Conservation (phyloP, 2,797 vertebrate genomes). For the Lepus townsendii region DNA sequence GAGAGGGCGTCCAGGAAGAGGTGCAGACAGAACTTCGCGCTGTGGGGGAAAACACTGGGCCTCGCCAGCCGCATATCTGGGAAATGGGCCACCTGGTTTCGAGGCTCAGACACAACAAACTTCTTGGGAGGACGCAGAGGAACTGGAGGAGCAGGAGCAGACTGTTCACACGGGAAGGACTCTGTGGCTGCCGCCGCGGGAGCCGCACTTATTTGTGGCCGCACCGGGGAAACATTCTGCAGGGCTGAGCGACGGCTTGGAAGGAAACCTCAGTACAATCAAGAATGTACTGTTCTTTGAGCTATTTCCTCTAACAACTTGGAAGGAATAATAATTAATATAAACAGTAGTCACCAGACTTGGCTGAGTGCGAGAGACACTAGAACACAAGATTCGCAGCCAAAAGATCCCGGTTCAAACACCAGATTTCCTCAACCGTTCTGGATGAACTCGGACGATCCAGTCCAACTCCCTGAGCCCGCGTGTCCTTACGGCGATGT, state of each 20-base stretch:
- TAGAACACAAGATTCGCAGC: not conserved
- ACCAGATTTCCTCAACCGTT: fast-evolving
- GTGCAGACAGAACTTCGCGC: not conserved
- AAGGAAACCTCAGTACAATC: slow-evolving; percentile 58
- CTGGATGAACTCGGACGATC: not conserved
- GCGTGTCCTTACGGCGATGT: not conserved
- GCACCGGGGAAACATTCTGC: slow-evolving; percentile 33
- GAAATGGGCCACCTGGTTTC: slow-evolving; percentile 70
- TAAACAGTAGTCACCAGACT: slow-evolving; percentile 71
- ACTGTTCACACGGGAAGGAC: slow-evolving; percentile 63
- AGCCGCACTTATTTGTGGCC: not conserved
- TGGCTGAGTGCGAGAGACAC: not conserved
- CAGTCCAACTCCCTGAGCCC: not conserved
- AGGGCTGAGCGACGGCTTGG: not conserved
- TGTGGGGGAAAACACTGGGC: not conserved
- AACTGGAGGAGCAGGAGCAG: not conserved
- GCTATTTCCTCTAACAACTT: slow-evolving; percentile 73
- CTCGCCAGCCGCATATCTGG: slow-evolving; percentile 12
- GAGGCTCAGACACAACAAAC: slow-evolving; percentile 64
- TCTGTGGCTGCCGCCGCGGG: not conserved
- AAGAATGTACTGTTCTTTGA: slow-evolving; percentile 78
- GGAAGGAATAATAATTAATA: slow-evolving; percentile 73
- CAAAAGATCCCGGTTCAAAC: not conserved
- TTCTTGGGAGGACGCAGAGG: not conserved
- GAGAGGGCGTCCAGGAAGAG: slow-evolving; percentile 52